Evolutionary conservation across 1,140 invertebrate species (phyloP).

Genomic region (Diprion similis): DNA sequence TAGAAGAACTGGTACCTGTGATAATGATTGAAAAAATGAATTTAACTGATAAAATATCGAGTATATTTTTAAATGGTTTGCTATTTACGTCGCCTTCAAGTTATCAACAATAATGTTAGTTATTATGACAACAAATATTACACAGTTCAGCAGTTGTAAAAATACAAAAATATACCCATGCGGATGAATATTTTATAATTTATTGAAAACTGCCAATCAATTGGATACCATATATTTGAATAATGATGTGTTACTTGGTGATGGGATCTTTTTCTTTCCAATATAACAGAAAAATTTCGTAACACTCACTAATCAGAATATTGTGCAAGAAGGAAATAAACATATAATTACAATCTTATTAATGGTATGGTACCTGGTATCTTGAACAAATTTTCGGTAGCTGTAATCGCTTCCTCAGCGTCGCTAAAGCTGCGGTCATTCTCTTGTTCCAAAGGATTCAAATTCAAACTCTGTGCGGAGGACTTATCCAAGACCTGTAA

Average conservation of each 20-base stretch:
- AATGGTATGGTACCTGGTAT: conserved; percentile 43
- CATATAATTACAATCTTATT: conserved; percentile 10
- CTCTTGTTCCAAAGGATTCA: conserved; percentile 50
- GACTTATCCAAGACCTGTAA: conserved; percentile 45
- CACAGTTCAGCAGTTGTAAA: background rate
- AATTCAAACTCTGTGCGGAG: conserved; percentile 42
- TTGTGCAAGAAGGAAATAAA: conserved; percentile 12
- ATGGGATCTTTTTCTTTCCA: too few species aligned
- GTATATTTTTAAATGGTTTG: background rate
- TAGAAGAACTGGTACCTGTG: conserved; percentile 46
- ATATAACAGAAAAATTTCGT: too few species aligned
- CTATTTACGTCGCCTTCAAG: background rate
- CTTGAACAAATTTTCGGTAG: conserved; percentile 49
- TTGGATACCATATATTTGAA: background rate
- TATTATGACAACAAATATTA: background rate
- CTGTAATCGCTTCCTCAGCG: conserved; percentile 56
- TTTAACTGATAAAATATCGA: background rate
- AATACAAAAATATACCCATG: background rate
- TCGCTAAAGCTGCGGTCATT: conserved; percentile 55
- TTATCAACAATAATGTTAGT: background rate
- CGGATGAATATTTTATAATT: background rate
- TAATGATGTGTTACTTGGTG: too few species aligned
- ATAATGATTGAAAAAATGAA: conserved; percentile 11
- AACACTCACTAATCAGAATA: too few species aligned
- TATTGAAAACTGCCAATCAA: background rate